Evolutionary conservation across 2,113 vertebrate genomes (phyloP).

Genomic region (Xiphophorus hellerii): DNA sequence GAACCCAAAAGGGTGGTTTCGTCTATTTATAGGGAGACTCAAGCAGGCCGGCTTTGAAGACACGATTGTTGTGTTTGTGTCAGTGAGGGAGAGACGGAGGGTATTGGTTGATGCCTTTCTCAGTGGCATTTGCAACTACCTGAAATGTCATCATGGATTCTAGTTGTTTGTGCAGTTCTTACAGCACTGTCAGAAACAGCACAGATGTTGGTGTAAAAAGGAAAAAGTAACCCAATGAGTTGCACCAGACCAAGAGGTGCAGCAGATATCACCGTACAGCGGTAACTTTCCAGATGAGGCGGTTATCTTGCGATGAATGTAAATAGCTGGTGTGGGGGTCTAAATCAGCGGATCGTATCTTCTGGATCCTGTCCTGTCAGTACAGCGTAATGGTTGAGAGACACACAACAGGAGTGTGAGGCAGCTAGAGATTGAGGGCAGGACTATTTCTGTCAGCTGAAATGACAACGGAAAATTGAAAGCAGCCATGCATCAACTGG

Average conservation of each 20-base stretch:
- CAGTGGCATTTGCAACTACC: not conserved
- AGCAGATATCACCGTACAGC: slow-evolving; percentile 1
- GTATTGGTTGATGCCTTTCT: not conserved
- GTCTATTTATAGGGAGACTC: slow-evolving; percentile 67
- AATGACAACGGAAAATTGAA: not conserved
- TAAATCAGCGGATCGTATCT: slow-evolving; percentile 20
- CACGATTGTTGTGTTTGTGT: slow-evolving; percentile 10
- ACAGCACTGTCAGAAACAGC: not conserved
- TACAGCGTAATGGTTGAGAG: slow-evolving; percentile 27
- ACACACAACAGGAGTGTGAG: not conserved
- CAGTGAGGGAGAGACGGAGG: not conserved
- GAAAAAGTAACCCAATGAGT: not conserved
- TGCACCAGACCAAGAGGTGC: slow-evolving; percentile 8
- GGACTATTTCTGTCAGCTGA: not conserved
- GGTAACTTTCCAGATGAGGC: slow-evolving; percentile 25
- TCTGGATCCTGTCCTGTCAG: slow-evolving; percentile 18
- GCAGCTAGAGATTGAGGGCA: slow-evolving; percentile 4
- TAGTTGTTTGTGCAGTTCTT: not conserved
- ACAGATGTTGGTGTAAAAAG: not conserved
- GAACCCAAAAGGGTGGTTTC: slow-evolving; percentile 45
- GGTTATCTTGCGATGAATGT: slow-evolving; percentile 35
- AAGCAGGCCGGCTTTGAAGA: slow-evolving; percentile 47
- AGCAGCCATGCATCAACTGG: not conserved
- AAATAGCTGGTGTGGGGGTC: slow-evolving; percentile 27
- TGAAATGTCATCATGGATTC: not conserved